Percentiles rank a stretch among this genome's conserved stretches.
Evolutionary conservation across 2,113 vertebrate genomes (phyloP).

Genomic region (Thomomys bottae): DNA sequence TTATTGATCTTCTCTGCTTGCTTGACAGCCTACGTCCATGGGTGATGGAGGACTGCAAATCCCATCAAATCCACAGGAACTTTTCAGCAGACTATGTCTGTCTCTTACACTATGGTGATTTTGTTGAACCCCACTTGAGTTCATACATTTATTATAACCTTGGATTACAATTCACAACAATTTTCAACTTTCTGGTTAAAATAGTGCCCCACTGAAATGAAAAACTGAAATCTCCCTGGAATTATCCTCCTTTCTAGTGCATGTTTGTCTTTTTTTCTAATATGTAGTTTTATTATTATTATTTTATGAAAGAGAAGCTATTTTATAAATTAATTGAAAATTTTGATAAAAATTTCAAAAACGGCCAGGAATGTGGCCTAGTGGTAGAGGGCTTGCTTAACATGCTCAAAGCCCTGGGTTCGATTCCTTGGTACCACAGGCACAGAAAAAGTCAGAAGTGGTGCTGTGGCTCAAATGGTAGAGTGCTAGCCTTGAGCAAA

Average conservation of each 20-base stretch:
- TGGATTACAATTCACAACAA: conserved; percentile 7
- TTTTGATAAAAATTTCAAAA: conserved; percentile 7
- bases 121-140: neutral
- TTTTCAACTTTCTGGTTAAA: conserved; percentile 14
- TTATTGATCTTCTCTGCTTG: conserved; percentile 62
- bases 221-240: neutral
- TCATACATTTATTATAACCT: conserved; percentile 48
- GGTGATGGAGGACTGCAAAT: conserved; percentile 48
- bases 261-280: conserved; percentile 27
- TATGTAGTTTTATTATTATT: neutral
- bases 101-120: neutral
- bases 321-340: neutral
- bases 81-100: conserved; percentile 36
- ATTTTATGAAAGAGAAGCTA: conserved; percentile 1
- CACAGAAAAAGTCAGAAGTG: too few species aligned
- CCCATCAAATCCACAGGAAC: conserved; percentile 36
- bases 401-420: too few species aligned
- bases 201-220: conserved; percentile 10
- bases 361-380: neutral
- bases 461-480: too few species aligned
- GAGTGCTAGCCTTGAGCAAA: too few species aligned
- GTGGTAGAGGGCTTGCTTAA: too few species aligned
- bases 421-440: too few species aligned
- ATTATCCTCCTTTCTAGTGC: neutral
- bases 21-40: conserved; percentile 42